Conservation (phyloP, 2,888 invertebrate genomes). For the Mimachlamys varia region DNA sequence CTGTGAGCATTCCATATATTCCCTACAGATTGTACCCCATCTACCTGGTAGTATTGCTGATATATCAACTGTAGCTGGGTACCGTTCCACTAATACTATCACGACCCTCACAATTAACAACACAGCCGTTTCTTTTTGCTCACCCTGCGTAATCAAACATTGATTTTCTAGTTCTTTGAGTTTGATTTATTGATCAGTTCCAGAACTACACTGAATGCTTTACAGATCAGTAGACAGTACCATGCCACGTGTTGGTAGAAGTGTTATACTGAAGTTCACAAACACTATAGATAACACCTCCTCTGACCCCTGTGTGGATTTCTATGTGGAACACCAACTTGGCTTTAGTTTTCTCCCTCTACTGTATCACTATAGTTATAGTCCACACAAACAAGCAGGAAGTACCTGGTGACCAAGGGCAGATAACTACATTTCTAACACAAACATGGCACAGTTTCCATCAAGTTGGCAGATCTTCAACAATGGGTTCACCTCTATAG, state of each 20-base stretch:
- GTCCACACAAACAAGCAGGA: not conserved
- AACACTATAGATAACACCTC: not conserved
- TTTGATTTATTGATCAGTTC: not conserved
- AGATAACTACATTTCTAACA: not conserved
- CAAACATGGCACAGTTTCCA: not conserved
- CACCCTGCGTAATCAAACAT: not conserved
- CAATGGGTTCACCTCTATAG: not conserved
- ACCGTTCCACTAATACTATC: not conserved
- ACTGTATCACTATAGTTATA: not conserved
- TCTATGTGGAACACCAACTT: not conserved
- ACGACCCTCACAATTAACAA: not conserved
- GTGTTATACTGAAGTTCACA: not conserved
- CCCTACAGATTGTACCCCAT: not conserved
- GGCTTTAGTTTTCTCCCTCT: not conserved
- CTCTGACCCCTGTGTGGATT: not conserved
- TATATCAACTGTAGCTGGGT: not conserved
- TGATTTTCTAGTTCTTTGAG: not conserved
- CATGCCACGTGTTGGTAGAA: not conserved
- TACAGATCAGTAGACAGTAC: not conserved
- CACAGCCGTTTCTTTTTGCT: not conserved
- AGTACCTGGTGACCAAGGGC: not conserved
- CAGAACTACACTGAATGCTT: not conserved
- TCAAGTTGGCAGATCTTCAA: slow-evolving; percentile 15
- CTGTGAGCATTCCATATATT: not conserved
- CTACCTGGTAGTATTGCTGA: not conserved